A percentile compares a stretch with the other conserved stretches of the same genome.
Conservation (phyloP, 2,888 invertebrate genomes). For the Erebia palarica region DNA sequence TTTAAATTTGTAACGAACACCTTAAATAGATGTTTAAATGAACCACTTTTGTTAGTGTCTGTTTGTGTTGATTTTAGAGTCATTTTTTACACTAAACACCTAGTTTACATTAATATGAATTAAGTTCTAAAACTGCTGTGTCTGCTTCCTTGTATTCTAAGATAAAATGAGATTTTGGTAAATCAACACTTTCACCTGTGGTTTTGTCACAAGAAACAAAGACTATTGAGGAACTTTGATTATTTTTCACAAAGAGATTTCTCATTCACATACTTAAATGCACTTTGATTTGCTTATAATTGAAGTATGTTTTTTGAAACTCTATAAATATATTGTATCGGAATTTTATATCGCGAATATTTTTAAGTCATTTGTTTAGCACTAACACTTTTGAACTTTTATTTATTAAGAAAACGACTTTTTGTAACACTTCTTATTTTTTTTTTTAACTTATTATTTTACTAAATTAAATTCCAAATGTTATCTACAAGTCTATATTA, state of each 20-base stretch:
- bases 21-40: slow-evolving; percentile 57
- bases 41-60: slow-evolving; percentile 47
- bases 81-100: slow-evolving; percentile 48
- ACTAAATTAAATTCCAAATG: neutral
- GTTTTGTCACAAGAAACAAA: neutral
- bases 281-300: too few relatives aligned
- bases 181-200: neutral
- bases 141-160: neutral
- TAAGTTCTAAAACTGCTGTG: neutral
- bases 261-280: neutral
- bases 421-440: neutral
- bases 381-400: neutral
- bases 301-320: too few relatives aligned
- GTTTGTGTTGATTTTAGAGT: slow-evolving; percentile 45
- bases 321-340: too few relatives aligned
- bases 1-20: slow-evolving; percentile 63
- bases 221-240: neutral
- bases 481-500: neutral
- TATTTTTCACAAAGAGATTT: neutral
- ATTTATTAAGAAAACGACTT: too few relatives aligned
- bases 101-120: neutral
- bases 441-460: neutral
- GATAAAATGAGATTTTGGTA: neutral
- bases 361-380: neutral
- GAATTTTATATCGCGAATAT: too few relatives aligned